These are phyloP conservation scores for Chaenocephalus aceratus DNA, from an alignment of 2,113 vertebrate genomes.

Conservation along the genomic window DNA sequence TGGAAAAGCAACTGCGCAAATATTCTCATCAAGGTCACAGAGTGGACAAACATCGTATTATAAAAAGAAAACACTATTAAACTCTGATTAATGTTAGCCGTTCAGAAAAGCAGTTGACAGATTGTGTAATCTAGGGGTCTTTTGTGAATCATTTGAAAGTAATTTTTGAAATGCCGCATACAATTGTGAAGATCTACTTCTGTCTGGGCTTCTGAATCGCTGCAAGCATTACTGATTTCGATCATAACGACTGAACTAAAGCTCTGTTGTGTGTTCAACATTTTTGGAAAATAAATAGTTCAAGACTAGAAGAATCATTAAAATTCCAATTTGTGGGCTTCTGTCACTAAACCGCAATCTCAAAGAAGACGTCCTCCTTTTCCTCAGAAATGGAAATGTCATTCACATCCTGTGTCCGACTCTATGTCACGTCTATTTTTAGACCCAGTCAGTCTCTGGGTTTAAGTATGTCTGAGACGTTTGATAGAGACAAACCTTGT, in stretches of 20 bases:
- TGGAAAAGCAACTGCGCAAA: neutral
- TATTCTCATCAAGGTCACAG: neutral
- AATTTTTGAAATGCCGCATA: neutral
- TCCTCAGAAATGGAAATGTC: slow-evolving; percentile 69
- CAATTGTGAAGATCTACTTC: neutral
- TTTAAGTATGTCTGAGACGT: slow-evolving; percentile 56
- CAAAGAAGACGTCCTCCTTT: slow-evolving; percentile 37
- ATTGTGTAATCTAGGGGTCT: neutral
- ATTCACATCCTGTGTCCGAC: slow-evolving; percentile 61
- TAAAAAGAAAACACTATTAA: slow-evolving; percentile 7
- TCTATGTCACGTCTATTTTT: slow-evolving; percentile 68
- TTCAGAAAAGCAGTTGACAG: slow-evolving; percentile 13
- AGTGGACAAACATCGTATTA: neutral
- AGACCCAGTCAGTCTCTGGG: slow-evolving; percentile 42
- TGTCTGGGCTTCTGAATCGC: neutral
- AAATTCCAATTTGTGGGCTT: slow-evolving; percentile 49
- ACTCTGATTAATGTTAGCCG: neutral
- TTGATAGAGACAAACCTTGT: slow-evolving; percentile 58
- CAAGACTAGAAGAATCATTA: slow-evolving; percentile 32
- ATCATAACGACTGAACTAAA: neutral
- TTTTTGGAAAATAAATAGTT: slow-evolving; percentile 12
- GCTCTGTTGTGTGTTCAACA: slow-evolving; percentile 16
- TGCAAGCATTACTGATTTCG: neutral
- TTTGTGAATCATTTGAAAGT: neutral
- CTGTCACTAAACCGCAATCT: slow-evolving; percentile 47